phyloP scores from a whole-genome alignment of 2,113 vertebrate species.

The Hypocryptadius cinnamomeus region DNA sequence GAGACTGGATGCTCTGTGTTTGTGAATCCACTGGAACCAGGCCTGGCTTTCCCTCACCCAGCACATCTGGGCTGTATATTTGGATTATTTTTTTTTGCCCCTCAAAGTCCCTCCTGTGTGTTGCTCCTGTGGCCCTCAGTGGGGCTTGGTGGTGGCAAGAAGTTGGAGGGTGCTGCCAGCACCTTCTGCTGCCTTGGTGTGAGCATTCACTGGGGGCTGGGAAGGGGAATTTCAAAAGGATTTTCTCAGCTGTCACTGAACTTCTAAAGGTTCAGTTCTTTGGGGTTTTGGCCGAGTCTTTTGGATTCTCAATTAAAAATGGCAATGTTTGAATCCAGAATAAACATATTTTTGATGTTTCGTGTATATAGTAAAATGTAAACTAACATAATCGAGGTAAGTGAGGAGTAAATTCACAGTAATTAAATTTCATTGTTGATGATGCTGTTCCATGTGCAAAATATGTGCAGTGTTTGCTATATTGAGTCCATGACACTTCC shows the following conservation, averaged over 20 bases:
- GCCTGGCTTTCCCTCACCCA: neutral
- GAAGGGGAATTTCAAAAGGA: neutral
- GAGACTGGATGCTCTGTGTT: neutral
- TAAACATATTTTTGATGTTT: neutral
- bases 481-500: accelerated
- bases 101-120: neutral
- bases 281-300: neutral
- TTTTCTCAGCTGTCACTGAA: neutral
- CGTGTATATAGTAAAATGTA: neutral
- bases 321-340: neutral
- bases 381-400: neutral
- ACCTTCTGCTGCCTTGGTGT: neutral
- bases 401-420: neutral
- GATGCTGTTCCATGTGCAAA: neutral
- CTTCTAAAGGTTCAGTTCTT: neutral
- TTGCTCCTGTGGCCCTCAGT: neutral
- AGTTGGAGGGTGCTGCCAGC: neutral
- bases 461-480: neutral
- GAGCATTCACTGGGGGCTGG: accelerated
- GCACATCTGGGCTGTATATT: neutral
- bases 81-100: neutral
- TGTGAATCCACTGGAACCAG: neutral
- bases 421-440: neutral
- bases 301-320: neutral
- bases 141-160: neutral